phyloP scores from a whole-genome alignment of 2,888 invertebrate genomes.

The Cephus pygmeus region DNA sequence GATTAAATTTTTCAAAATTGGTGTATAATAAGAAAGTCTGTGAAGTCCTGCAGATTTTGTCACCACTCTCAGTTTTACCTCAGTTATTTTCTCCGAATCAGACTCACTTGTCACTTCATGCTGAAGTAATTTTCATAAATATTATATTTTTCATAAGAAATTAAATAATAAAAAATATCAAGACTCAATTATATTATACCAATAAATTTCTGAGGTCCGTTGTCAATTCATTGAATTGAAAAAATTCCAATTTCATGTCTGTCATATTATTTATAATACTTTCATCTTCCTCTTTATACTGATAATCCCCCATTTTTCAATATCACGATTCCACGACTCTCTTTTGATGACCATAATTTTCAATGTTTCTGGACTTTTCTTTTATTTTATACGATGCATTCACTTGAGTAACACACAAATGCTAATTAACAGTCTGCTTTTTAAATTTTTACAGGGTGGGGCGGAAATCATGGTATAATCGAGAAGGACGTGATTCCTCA shows the following conservation, averaged over 20 bases:
- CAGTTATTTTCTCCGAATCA: conserved; percentile 15
- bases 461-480: no score
- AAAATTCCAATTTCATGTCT: not conserved
- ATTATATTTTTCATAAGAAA: not conserved
- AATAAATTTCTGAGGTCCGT: conserved; percentile 27
- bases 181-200: conserved; percentile 17
- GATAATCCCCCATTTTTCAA: conserved; percentile 14
- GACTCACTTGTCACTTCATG: conserved; percentile 25
- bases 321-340: not conserved
- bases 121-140: not conserved
- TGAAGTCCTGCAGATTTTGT: conserved; percentile 33
- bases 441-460: not conserved
- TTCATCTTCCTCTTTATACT: not conserved
- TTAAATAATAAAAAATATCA: not conserved
- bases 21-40: conserved; percentile 30
- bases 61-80: conserved; percentile 28
- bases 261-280: conserved; percentile 1
- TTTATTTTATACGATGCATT: not conserved
- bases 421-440: not conserved
- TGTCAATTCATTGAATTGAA: not conserved
- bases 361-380: not conserved
- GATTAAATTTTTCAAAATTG: conserved; percentile 24
- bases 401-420: not conserved
- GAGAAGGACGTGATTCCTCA: no score
- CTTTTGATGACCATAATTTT: not conserved